Percentiles rank a stretch among this genome's conserved stretches.
phyloP scores from a whole-genome alignment of 2,888 invertebrate genomes.

The Beris morrisii region DNA sequence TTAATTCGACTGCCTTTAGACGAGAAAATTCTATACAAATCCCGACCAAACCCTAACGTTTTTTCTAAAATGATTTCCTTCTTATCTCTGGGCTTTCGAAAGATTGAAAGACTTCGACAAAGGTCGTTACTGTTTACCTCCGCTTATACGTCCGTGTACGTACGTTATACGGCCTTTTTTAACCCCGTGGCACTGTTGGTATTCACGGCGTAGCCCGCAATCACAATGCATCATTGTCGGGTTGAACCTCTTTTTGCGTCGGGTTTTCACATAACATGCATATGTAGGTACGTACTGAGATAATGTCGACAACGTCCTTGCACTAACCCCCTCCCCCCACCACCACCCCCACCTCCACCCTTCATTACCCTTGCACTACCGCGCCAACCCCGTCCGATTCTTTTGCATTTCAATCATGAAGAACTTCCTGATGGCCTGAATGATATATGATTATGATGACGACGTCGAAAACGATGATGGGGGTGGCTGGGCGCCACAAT shows the following conservation, averaged over 20 bases:
- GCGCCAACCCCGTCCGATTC: conserved; percentile 13
- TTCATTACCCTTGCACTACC: neutral
- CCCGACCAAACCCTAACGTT: conserved; percentile 6
- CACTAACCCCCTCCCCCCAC: too few relatives aligned
- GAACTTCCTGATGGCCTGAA: conserved; percentile 34
- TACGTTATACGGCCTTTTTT: conserved; percentile 16
- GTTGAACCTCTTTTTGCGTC: conserved; percentile 24
- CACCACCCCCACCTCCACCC: conserved; percentile 11
- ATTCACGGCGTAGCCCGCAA: conserved; percentile 29
- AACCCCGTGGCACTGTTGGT: conserved; percentile 33
- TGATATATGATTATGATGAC: conserved; percentile 35
- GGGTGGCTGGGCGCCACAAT: conserved; percentile 5
- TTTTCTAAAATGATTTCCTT: conserved; percentile 34
- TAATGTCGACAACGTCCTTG: conserved; percentile 14
- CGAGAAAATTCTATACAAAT: conserved; percentile 24
- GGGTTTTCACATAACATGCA: neutral
- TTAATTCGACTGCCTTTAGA: conserved; percentile 10
- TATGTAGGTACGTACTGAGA: neutral
- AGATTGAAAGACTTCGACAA: conserved; percentile 31
- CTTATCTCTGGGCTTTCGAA: conserved; percentile 12
- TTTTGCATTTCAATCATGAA: conserved; percentile 38
- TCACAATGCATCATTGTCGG: conserved; percentile 35
- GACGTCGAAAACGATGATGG: conserved; percentile 16
- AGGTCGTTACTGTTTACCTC: conserved; percentile 34
- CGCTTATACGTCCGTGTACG: conserved; percentile 2